Evolutionary conservation across 2,113 vertebrate genomes (phyloP), one percentile per base, ranked within the genome.

Genomic region (Tachysurus vachellii): DNA sequence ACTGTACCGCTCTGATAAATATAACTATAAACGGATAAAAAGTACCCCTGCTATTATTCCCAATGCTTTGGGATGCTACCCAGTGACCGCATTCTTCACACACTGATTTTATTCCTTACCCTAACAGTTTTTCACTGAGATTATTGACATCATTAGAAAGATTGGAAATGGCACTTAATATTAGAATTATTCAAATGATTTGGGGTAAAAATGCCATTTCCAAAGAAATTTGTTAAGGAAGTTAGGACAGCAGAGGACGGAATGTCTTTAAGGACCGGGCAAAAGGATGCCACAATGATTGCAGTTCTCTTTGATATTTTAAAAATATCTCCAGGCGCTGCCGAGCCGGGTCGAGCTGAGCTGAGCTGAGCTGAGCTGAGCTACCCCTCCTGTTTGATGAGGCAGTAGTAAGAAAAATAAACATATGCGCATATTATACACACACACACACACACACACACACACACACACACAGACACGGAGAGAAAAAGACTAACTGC

Each of bases 271-370:
- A 80, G 80, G 88, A 82, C 28, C n/a, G 50, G 82, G 80, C 76
- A 73, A 80, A 80, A 89, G 89, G 83, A 86, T 85, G 83, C 87
- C 86, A 88, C 71, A 73, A 88, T 88, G 85, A 85, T 87, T 86
- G 81, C 81, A 66, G 87, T 42, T 68, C 50, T 85, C 82, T 83
- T 70, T 81, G 56, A 88, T 82, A 83, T 87, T 88, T 86, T 21
- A 88, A 88, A 88, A 84, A 90, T 90, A 86, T 86, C 75, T 86
- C 50, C 83, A 82, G 87, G 81, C 81, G 56, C 85, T 82, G 86
- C 81, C 57, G 73, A 50, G 56, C 76, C 7, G 36, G 61, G 84
- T 28, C 31, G 23, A 59, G 62, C 85, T 47, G 73, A 50, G 56
- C 85, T 8, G 23, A 76, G 84, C 53, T 11, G 13, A 59, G 62